These are phyloP conservation scores for Tonatia bakeri DNA, from an alignment of 2,113 vertebrate genomes.

Conservation along the genomic window DNA sequence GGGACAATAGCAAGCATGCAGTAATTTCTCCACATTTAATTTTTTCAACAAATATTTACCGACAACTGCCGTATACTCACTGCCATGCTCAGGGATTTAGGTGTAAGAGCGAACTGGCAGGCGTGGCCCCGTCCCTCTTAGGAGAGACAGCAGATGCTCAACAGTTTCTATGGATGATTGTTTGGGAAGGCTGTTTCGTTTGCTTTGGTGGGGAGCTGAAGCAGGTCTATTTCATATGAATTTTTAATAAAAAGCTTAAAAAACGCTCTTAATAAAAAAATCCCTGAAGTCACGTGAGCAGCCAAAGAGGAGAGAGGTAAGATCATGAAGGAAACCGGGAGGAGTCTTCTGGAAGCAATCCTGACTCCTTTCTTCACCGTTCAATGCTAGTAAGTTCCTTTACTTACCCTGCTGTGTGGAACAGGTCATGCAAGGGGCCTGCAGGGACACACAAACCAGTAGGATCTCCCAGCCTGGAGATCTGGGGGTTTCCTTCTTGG, in stretches of 20 bases:
- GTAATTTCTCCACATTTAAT: not conserved
- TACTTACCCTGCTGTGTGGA: not conserved
- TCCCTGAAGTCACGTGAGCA: not conserved
- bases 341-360: not conserved
- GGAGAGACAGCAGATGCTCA: not conserved
- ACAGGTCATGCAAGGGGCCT: not conserved
- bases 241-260: slow-evolving; percentile 34
- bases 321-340: not conserved
- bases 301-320: not conserved
- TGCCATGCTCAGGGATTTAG: not conserved
- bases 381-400: not conserved
- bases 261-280: not conserved
- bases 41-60: slow-evolving; percentile 19
- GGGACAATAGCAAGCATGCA: not conserved
- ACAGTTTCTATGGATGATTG: not conserved
- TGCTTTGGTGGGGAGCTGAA: not conserved
- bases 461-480: not conserved
- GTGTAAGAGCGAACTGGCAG: not conserved
- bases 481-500: not conserved
- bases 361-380: not conserved
- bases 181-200: not conserved
- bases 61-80: not conserved
- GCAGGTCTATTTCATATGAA: not conserved
- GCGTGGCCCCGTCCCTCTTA: not conserved
- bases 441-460: not conserved